Conservation (phyloP, 2,888 invertebrate genomes). For the Lasioglossum malachurum region DNA sequence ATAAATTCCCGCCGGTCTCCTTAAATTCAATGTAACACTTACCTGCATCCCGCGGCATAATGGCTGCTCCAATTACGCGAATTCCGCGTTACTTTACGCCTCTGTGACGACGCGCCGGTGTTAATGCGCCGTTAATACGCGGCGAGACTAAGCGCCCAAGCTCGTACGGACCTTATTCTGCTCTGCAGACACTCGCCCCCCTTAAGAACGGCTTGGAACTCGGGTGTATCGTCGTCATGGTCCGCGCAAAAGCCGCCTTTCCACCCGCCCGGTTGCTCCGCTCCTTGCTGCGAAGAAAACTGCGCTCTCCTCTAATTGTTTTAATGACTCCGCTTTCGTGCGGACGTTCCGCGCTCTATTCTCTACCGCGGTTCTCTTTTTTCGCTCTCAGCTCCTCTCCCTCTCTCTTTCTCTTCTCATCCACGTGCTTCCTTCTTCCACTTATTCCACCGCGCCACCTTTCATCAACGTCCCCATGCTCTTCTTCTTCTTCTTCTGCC, state of each 20-base stretch:
- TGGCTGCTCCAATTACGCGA: slow-evolving; percentile 70
- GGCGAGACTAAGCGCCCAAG: slow-evolving; percentile 43
- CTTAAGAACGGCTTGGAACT: slow-evolving; percentile 42
- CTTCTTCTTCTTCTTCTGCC: neutral
- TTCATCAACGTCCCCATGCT: neutral
- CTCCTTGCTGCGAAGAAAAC: slow-evolving; percentile 61
- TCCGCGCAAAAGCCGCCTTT: slow-evolving; percentile 47
- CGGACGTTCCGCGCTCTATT: slow-evolving; percentile 56
- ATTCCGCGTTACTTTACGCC: slow-evolving; percentile 66
- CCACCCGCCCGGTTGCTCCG: slow-evolving; percentile 40
- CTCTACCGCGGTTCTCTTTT: slow-evolving; percentile 33
- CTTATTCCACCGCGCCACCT: slow-evolving; percentile 1
- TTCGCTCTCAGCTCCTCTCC: neutral
- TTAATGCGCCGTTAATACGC: slow-evolving; percentile 71
- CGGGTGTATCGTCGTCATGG: slow-evolving; percentile 62
- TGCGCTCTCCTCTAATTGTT: slow-evolving; percentile 77
- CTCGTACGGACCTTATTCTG: slow-evolving; percentile 38
- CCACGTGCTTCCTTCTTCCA: neutral
- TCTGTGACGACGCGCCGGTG: slow-evolving; percentile 54
- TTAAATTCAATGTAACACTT: slow-evolving; percentile 67
- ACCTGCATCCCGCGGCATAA: slow-evolving; percentile 59
- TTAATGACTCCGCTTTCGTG: slow-evolving; percentile 75
- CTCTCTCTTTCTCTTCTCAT: neutral
- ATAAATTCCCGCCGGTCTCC: slow-evolving; percentile 57
- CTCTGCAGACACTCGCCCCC: slow-evolving; percentile 36